Conservation (phyloP, 2,888 invertebrate genomes). For the Sphaerophoria rueppellii region DNA sequence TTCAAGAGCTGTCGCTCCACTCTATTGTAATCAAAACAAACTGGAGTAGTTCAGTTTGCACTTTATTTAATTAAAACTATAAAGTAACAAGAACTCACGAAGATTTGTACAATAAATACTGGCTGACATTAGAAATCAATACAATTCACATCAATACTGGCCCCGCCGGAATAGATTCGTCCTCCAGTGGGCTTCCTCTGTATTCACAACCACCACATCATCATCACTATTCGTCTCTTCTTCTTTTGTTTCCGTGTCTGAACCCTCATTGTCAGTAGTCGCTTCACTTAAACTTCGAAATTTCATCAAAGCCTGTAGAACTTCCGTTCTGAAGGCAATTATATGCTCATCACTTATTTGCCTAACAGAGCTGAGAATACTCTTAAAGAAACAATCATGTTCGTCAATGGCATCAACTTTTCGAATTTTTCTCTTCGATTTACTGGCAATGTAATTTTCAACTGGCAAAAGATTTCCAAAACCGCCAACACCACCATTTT, state of each 20-base stretch:
- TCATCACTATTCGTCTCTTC: slow-evolving; percentile 35
- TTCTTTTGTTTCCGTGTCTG: slow-evolving; percentile 13
- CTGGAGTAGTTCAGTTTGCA: not conserved
- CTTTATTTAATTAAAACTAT: not conserved
- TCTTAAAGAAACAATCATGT: slow-evolving; percentile 74
- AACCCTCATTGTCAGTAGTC: slow-evolving; percentile 42
- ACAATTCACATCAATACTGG: too few relatives aligned
- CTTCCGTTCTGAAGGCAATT: slow-evolving; percentile 74
- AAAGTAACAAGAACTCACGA: not conserved
- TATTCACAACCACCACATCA: slow-evolving; percentile 72
- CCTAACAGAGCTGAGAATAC: slow-evolving; percentile 71
- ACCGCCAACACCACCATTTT: slow-evolving; percentile 8
- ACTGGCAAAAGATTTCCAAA: slow-evolving; percentile 21
- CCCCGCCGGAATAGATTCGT: slow-evolving; percentile 63
- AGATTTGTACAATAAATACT: slow-evolving; percentile 59
- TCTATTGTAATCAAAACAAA: too few relatives aligned
- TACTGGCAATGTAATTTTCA: slow-evolving; percentile 22
- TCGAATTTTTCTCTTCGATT: slow-evolving; percentile 50
- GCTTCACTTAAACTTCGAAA: slow-evolving; percentile 72
- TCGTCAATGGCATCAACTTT: slow-evolving; percentile 69
- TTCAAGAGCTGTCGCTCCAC: too few relatives aligned
- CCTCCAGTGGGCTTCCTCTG: slow-evolving; percentile 74
- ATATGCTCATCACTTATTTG: slow-evolving; percentile 73
- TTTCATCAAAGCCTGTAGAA: slow-evolving; percentile 73
- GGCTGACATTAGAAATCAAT: slow-evolving; percentile 2